phyloP scores from a whole-genome alignment of 1,140 invertebrate genomes.

The Bombus breviceps region DNA sequence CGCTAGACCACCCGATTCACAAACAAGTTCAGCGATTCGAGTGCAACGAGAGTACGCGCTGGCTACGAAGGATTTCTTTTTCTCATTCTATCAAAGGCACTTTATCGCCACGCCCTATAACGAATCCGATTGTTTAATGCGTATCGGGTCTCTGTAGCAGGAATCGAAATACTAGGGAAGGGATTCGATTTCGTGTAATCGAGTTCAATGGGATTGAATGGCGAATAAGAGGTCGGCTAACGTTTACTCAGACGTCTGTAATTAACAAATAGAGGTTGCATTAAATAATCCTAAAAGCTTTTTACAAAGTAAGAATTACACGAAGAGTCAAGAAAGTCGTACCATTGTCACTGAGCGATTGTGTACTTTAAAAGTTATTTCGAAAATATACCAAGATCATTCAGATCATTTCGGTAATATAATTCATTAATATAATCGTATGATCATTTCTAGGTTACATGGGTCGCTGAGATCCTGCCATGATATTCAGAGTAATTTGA shows the following conservation, averaged over 20 bases:
- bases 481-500: not conserved
- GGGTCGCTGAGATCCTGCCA: not conserved
- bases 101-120: not conserved
- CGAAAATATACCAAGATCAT: no score
- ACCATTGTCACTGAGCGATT: no score
- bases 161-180: not conserved
- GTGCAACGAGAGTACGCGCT: not conserved
- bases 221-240: not conserved
- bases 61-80: not conserved
- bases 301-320: no score
- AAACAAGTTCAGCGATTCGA: constrained; percentile 2
- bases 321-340: not conserved
- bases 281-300: not conserved
- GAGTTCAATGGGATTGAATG: not conserved
- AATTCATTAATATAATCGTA: no score
- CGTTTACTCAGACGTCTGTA: not conserved
- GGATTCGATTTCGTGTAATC: not conserved
- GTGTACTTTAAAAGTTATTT: not conserved
- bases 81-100: not conserved
- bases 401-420: no score
- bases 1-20: constrained; percentile 19
- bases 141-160: constrained; percentile 7
- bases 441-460: not conserved
- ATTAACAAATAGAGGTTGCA: not conserved
- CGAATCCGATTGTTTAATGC: constrained; percentile 41